Conservation (phyloP, 2,797 vertebrate genomes). For the Denticeps clupeoides region DNA sequence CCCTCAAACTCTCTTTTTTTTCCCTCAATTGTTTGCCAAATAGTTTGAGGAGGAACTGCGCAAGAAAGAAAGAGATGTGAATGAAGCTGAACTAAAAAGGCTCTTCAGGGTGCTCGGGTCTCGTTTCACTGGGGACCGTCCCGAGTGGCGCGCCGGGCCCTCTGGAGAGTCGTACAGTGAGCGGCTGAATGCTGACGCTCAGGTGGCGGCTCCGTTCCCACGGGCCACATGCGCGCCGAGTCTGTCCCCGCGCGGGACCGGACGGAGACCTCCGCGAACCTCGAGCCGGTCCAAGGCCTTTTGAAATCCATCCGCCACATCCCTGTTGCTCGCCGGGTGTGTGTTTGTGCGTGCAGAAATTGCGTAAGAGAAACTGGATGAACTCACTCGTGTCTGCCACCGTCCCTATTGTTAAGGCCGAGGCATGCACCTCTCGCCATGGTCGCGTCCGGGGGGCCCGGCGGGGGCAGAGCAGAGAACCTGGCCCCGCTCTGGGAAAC, state of each 20-base stretch:
- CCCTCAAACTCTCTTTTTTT: conserved; percentile 52
- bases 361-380: conserved; percentile 30
- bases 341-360: conserved; percentile 21
- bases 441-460: conserved; percentile 34
- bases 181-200: conserved; percentile 31
- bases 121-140: conserved; percentile 50
- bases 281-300: conserved; percentile 9
- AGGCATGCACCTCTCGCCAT: conserved; percentile 19
- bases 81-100: conserved; percentile 49
- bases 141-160: conserved; percentile 43
- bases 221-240: conserved; percentile 22
- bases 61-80: conserved; percentile 63
- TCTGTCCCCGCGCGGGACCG: too few species aligned
- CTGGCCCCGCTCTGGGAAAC: conserved; percentile 36
- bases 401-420: too few species aligned
- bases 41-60: conserved; percentile 68
- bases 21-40: conserved; percentile 61
- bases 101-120: conserved; percentile 58
- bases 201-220: conserved; percentile 24
- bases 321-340: conserved; percentile 27
- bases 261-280: not conserved
- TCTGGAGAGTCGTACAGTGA: conserved; percentile 47
- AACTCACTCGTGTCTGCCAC: conserved; percentile 36
- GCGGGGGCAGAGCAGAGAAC: not conserved
- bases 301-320: conserved; percentile 43